Base-by-base conservation (phyloP, 2,113 vertebrate species). In the Gasterosteus aculeatus region DNA sequence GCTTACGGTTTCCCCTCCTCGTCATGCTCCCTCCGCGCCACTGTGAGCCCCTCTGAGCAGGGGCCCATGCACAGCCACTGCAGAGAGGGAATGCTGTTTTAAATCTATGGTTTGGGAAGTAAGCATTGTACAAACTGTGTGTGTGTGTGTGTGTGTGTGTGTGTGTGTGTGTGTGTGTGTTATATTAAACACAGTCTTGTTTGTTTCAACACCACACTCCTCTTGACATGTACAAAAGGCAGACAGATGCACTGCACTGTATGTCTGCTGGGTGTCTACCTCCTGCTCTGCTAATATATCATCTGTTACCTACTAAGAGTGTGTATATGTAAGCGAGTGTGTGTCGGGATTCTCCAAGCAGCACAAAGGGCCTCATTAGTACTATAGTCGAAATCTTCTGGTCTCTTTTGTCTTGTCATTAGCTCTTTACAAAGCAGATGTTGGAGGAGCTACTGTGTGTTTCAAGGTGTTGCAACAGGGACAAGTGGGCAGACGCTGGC, bases 51-150 rank as follows among this genome's bases (percentile, higher is more conserved):
- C 22, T 26, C 94, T 94, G 92, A 91, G 92, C 93, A 85, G 81
- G 63, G 87, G 88, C 92, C 93, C 93, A 92, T 93, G 91, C 85
- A 67, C 72, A 84, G 82, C 70, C 76, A 73, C 77, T 62, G 65
- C 75, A 82, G 93, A 91, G 93, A 85, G 54, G 54, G 77, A 81
- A 78, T 66, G 79, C 53, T 78, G 75, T 86, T 95, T 42, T 94
- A 93, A 95, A 89, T 94, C 90, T 83, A 69, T 82, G 92, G 93
- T 95, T 96, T 96, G 96, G 85, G 77, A 95, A 92, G 89, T 91
- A 87, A 93, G 93, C 88, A 95, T 91, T 92, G 87, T 93, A 95
- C 84, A 79, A 72, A 69, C 47, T 64, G 57, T 18, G 49, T 75
- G 56, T 66, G 62, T 10, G 35, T 51, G 19, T 12, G 29, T 58